Evolutionary conservation across 2,888 invertebrate genomes (phyloP), one percentile per base, ranked within the genome.

Genomic region (Agrilus mali): DNA sequence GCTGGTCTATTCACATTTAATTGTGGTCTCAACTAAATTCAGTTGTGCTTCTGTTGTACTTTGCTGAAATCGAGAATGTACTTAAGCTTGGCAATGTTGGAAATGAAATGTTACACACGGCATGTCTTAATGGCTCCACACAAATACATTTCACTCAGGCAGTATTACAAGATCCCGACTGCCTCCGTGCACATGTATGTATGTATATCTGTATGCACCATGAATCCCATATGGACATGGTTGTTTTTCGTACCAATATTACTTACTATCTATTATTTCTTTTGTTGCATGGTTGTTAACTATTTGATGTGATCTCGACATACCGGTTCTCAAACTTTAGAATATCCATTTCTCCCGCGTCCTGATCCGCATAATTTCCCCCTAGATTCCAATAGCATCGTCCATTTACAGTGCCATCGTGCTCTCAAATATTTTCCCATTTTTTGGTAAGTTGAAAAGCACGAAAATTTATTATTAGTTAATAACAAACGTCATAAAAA

Each of bases 101-200:
- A 27, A 27, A 27, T 58, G 58, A 55, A 60, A 56, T 57, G 57
- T 56, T 59, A 53, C 60, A 64, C 63, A 64, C 60, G 62, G 65
- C 65, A 65, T 65, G 60, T 59, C 58, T 27, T 54, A 60, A 59
- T 61, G 61, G 60, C 61, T 63, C 62, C 58, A 65, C 64, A 64
- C 63, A 61, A 60, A 63, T 63, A 65, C 63, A 63, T 63, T 61
- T 62, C 57, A 60, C 63, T 65, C 61, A 60, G 62, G 61, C 64
- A 61, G 60, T 60, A 53, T 53, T 55, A 55, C 46, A 42, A 48
- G 46, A 52, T 56, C 50, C 53, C 54, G 56, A 61, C 59, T 61
- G 59, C 58, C 61, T 59, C 52, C 53, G 53, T 51, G 56, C 57
- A 61, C 60, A 53, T 62, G 62, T 61, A 61, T 62, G 61, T 63